A percentile compares a stretch with the other conserved stretches of the same genome.
phyloP scores from a whole-genome alignment of 2,888 invertebrate species.

The Erynnis tages region DNA sequence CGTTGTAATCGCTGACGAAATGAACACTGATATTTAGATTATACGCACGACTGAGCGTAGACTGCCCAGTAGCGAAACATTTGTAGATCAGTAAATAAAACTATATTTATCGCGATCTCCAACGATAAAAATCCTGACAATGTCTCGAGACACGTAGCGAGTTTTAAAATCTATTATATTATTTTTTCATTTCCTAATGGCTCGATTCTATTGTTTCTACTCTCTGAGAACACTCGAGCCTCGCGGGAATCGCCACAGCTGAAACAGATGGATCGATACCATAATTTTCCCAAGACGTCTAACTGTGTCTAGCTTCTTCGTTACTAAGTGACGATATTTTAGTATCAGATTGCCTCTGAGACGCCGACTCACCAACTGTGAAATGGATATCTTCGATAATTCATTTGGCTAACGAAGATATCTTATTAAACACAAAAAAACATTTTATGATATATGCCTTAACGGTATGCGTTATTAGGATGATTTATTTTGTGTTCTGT shows the following conservation, averaged over 20 bases:
- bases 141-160: too few relatives aligned
- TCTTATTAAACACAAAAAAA: too few relatives aligned
- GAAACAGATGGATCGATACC: conserved; percentile 17
- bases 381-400: background rate
- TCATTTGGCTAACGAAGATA: too few relatives aligned
- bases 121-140: too few relatives aligned
- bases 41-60: conserved; percentile 53
- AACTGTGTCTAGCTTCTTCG: conserved; percentile 1
- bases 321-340: conserved; percentile 4
- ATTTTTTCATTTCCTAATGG: conserved; percentile 17
- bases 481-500: too few relatives aligned
- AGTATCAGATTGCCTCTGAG: background rate
- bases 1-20: conserved; percentile 32
- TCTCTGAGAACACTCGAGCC: conserved; percentile 11
- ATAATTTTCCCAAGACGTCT: conserved; percentile 21
- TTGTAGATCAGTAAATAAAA: background rate
- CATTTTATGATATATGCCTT: too few relatives aligned
- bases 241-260: conserved; percentile 22
- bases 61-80: conserved; percentile 17
- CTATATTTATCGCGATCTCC: background rate
- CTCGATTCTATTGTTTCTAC: conserved; percentile 30
- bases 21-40: conserved; percentile 48
- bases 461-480: too few relatives aligned
- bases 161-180: background rate
- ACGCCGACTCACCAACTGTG: too few relatives aligned